Evolutionary conservation across 2,888 invertebrate species (phyloP).

Genomic region (Drosophila neotestacea): DNA sequence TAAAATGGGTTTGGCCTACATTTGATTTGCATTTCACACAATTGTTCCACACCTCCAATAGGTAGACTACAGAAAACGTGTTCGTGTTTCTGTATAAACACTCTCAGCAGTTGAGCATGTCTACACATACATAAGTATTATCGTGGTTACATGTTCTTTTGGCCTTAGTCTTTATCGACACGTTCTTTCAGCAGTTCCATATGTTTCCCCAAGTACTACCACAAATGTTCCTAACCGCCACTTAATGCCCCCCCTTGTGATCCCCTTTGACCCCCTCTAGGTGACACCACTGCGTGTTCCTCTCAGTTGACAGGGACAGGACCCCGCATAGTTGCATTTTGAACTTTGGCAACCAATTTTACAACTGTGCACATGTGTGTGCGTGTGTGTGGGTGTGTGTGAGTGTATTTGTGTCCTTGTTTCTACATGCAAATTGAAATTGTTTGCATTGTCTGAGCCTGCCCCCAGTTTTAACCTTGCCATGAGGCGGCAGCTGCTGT

Average conservation of each 20-base stretch:
- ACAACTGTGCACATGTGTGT: slow-evolving; percentile 17
- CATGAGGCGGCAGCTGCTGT: slow-evolving; percentile 50
- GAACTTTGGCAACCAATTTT: slow-evolving; percentile 71
- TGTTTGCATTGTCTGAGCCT: slow-evolving; percentile 76
- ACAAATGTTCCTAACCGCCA: slow-evolving; percentile 45
- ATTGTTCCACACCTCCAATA: background rate
- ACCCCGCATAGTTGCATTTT: slow-evolving; percentile 63
- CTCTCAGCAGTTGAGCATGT: slow-evolving; percentile 1
- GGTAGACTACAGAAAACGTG: slow-evolving; percentile 6
- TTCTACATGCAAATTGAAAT: slow-evolving; percentile 78
- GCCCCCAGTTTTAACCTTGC: slow-evolving; percentile 62
- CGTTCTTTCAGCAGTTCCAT: slow-evolving; percentile 39
- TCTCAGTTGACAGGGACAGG: slow-evolving; percentile 43
- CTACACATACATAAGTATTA: slow-evolving; percentile 11
- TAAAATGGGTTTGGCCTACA: background rate
- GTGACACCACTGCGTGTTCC: slow-evolving; percentile 2
- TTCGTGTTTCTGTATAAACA: slow-evolving; percentile 16
- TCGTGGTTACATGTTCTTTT: slow-evolving; percentile 39
- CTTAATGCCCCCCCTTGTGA: slow-evolving; percentile 20
- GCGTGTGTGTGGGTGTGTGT: slow-evolving; percentile 3
- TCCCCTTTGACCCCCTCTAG: background rate
- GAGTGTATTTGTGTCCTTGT: slow-evolving; percentile 56
- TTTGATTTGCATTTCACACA: background rate
- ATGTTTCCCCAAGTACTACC: slow-evolving; percentile 33
- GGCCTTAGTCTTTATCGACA: slow-evolving; percentile 38